A percentile compares a stretch with the other conserved stretches of the same genome.
Evolutionary conservation across 2,113 vertebrate species (phyloP).

Genomic region (Perognathus longimembris): DNA sequence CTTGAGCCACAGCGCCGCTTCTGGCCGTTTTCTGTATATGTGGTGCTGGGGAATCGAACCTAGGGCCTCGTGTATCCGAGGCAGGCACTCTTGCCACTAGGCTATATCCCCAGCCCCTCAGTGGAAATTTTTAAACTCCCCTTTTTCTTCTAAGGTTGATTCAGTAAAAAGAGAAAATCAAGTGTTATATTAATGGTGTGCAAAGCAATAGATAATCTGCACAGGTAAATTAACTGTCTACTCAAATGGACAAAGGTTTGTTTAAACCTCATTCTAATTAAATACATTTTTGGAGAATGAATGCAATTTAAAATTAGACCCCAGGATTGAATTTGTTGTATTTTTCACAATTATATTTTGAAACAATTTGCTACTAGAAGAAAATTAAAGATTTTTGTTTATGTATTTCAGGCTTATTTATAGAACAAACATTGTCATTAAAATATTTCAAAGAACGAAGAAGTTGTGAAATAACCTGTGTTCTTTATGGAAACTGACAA

Average conservation of each 20-base stretch:
- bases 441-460: constrained; percentile 49
- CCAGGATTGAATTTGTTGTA: constrained; percentile 53
- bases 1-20: too few species aligned
- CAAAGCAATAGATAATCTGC: constrained; percentile 71
- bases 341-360: constrained; percentile 65
- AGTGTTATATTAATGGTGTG: constrained; percentile 70
- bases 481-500: constrained; percentile 31
- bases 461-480: neutral
- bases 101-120: too few species aligned
- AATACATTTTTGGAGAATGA: constrained; percentile 77
- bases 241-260: constrained; percentile 77
- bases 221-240: constrained; percentile 79
- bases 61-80: too few species aligned
- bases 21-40: too few species aligned
- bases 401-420: constrained; percentile 28
- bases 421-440: constrained; percentile 35
- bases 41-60: too few species aligned
- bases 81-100: too few species aligned
- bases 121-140: constrained; percentile 69
- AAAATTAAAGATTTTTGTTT: constrained; percentile 36
- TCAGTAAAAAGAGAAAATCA: constrained; percentile 71
- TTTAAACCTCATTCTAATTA: constrained; percentile 82
- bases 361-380: constrained; percentile 2
- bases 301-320: constrained; percentile 73
- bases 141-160: constrained; percentile 76